Evolutionary conservation across 2,113 vertebrate genomes (phyloP).

Genomic region (Noctilio leporinus): DNA sequence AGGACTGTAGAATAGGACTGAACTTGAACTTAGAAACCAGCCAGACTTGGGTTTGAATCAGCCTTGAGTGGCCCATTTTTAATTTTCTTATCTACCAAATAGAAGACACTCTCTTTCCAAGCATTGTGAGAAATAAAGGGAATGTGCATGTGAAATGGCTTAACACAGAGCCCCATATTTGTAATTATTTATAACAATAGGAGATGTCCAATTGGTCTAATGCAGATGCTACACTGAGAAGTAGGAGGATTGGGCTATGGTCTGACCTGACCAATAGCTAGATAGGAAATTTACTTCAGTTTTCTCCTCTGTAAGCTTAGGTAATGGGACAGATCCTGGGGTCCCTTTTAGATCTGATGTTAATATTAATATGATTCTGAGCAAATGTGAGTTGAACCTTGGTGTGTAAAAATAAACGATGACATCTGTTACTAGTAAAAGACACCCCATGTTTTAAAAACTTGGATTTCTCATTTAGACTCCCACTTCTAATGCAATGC

Average conservation of each 20-base stretch:
- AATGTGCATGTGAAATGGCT: not conserved
- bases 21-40: not conserved
- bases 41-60: not conserved
- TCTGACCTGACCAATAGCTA: not conserved
- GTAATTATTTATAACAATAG: not conserved
- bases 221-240: not conserved
- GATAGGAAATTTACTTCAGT: not conserved
- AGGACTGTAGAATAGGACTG: not conserved
- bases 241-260: not conserved
- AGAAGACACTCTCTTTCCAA: not conserved
- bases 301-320: not conserved
- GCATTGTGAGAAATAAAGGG: not conserved
- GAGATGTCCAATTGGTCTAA: not conserved
- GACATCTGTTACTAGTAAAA: not conserved
- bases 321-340: not conserved
- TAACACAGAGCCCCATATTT: not conserved
- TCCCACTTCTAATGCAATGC: not conserved
- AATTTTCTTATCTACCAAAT: not conserved
- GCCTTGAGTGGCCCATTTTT: not conserved
- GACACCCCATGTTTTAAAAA: not conserved
- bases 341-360: not conserved
- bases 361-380: not conserved
- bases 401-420: not conserved
- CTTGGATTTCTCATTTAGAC: not conserved
- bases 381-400: not conserved